A percentile compares a stretch with the other conserved stretches of the same genome.
Evolutionary conservation across 2,113 vertebrate species (phyloP).

Genomic region (Syngnathus floridae): DNA sequence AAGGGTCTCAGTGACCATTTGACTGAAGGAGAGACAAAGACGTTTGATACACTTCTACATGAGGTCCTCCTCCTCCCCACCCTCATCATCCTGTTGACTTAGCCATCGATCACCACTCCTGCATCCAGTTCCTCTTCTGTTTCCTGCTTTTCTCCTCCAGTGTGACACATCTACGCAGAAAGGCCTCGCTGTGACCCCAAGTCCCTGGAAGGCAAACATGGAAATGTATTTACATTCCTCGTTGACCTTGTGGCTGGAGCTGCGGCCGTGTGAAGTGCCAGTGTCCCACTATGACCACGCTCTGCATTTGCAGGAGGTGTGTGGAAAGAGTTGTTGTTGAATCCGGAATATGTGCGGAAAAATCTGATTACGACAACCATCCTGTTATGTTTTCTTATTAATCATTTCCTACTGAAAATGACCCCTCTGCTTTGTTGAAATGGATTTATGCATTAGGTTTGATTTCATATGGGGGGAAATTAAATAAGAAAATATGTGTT

Average conservation of each 20-base stretch:
- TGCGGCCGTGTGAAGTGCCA: background rate
- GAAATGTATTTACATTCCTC: slow-evolving; percentile 27
- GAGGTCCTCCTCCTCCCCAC: slow-evolving; percentile 13
- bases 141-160: slow-evolving; percentile 53
- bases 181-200: slow-evolving; percentile 21
- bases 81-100: slow-evolving; percentile 34
- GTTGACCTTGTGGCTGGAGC: background rate
- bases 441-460: too few species aligned
- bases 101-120: slow-evolving; percentile 16
- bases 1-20: slow-evolving; percentile 6
- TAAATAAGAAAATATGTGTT: too few species aligned
- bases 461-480: too few species aligned
- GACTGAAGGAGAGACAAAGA: slow-evolving; percentile 7
- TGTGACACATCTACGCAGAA: slow-evolving; percentile 22
- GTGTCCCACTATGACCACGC: background rate
- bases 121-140: slow-evolving; percentile 32
- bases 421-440: background rate
- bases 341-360: background rate
- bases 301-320: slow-evolving; percentile 5
- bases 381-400: background rate
- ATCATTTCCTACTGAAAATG: background rate
- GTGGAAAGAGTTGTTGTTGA: slow-evolving; percentile 34
- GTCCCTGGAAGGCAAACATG: slow-evolving; percentile 19
- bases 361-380: background rate
- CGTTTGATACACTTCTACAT: slow-evolving; percentile 6